phyloP scores from a whole-genome alignment of 2,113 vertebrate genomes.

The Hemichromis elongatus region DNA sequence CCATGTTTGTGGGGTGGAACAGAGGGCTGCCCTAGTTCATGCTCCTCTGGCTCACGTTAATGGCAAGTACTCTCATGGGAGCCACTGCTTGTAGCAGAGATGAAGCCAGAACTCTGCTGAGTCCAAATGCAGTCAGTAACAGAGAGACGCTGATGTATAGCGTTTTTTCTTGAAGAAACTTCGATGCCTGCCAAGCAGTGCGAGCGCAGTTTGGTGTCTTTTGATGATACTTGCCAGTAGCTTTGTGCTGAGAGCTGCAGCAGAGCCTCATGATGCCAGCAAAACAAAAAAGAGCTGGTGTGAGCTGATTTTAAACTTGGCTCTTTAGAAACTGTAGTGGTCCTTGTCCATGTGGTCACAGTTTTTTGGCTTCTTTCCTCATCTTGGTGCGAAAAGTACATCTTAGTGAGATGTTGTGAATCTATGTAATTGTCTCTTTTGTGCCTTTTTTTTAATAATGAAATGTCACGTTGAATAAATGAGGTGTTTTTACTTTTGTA shows the following conservation, averaged over 20 bases:
- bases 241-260: neutral
- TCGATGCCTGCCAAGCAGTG: neutral
- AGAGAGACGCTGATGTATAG: neutral
- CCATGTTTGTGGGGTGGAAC: neutral
- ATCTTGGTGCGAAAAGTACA: neutral
- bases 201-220: neutral
- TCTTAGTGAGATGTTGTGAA: neutral
- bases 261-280: neutral
- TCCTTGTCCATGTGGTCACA: neutral
- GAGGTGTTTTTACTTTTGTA: slow-evolving; percentile 36
- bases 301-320: slow-evolving; percentile 50
- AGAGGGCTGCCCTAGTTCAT: slow-evolving; percentile 2
- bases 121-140: neutral
- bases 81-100: neutral
- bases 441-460: slow-evolving; percentile 38
- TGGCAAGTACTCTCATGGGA: neutral
- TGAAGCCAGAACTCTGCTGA: neutral
- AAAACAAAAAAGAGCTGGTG: slow-evolving; percentile 23
- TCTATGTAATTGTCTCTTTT: slow-evolving; percentile 10
- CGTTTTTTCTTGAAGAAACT: neutral
- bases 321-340: slow-evolving; percentile 4
- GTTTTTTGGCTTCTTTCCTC: neutral
- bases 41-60: neutral
- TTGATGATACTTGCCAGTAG: neutral
- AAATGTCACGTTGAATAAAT: slow-evolving; percentile 52